Evolutionary conservation across 2,113 vertebrate species (phyloP).

Genomic region (Garra rufa): DNA sequence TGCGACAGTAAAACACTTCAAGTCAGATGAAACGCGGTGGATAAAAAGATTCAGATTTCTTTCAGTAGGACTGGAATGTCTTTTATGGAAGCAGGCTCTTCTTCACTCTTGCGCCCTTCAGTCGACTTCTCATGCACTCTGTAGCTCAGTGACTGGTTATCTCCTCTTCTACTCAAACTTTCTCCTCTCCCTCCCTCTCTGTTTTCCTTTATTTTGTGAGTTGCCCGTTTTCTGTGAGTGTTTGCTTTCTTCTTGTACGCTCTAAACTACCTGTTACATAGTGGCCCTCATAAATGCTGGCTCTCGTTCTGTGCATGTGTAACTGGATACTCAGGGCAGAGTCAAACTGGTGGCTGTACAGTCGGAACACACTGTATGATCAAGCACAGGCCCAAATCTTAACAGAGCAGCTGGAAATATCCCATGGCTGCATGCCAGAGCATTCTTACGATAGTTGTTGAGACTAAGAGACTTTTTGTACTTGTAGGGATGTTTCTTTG

Average conservation of each 20-base stretch:
- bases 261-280: neutral
- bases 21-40: slow-evolving; percentile 15
- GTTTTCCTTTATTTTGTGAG: slow-evolving; percentile 19
- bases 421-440: neutral
- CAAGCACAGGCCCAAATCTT: slow-evolving; percentile 21
- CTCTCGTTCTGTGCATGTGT: slow-evolving; percentile 54
- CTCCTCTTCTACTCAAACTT: slow-evolving; percentile 31
- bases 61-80: slow-evolving; percentile 24
- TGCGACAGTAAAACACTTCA: neutral
- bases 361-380: slow-evolving; percentile 13
- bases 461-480: neutral
- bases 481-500: slow-evolving; percentile 1
- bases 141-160: slow-evolving; percentile 37
- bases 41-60: slow-evolving; percentile 31
- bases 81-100: slow-evolving; percentile 13
- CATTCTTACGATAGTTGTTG: neutral
- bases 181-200: slow-evolving; percentile 34
- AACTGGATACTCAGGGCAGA: slow-evolving; percentile 70
- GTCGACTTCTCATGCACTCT: slow-evolving; percentile 62
- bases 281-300: neutral
- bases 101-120: slow-evolving; percentile 67
- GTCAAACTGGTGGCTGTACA: slow-evolving; percentile 48
- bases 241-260: slow-evolving; percentile 32
- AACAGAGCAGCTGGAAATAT: slow-evolving; percentile 32
- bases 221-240: slow-evolving; percentile 36